phyloP scores from a whole-genome alignment of 2,888 invertebrate genomes.

The Hartigia nigra region DNA sequence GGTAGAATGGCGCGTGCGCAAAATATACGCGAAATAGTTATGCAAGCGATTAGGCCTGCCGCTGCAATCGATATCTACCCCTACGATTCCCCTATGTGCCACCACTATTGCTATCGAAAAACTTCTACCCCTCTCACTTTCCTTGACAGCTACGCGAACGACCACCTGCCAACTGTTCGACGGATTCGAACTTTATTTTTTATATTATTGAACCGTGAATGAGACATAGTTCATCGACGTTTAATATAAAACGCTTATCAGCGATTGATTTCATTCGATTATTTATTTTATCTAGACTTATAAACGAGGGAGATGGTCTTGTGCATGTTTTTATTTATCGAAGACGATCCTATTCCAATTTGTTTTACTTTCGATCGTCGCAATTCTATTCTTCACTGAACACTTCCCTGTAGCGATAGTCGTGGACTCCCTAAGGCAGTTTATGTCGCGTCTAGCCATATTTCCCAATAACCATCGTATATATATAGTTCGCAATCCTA shows the following conservation, averaged over 20 bases:
- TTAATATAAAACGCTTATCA: background rate
- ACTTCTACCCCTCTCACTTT: background rate
- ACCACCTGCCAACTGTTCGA: background rate
- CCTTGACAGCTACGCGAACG: background rate
- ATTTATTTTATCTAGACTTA: background rate
- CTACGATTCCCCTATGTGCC: background rate
- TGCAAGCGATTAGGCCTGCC: slow-evolving; percentile 35
- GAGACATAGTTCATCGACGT: background rate
- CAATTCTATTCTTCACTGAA: background rate
- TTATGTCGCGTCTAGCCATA: background rate
- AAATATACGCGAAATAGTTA: slow-evolving; percentile 36
- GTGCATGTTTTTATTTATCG: background rate
- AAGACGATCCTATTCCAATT: background rate
- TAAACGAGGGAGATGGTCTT: background rate
- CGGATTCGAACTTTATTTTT: background rate
- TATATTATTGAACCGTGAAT: background rate
- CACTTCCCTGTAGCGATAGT: background rate
- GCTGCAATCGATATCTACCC: background rate
- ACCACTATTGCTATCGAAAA: background rate
- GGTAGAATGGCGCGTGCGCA: slow-evolving; percentile 26
- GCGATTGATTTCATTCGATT: background rate
- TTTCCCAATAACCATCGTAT: background rate
- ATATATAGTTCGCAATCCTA: background rate
- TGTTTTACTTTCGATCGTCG: background rate
- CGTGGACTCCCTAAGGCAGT: background rate